phyloP scores from a whole-genome alignment of 2,797 vertebrate genomes.

The Coendou prehensilis region DNA sequence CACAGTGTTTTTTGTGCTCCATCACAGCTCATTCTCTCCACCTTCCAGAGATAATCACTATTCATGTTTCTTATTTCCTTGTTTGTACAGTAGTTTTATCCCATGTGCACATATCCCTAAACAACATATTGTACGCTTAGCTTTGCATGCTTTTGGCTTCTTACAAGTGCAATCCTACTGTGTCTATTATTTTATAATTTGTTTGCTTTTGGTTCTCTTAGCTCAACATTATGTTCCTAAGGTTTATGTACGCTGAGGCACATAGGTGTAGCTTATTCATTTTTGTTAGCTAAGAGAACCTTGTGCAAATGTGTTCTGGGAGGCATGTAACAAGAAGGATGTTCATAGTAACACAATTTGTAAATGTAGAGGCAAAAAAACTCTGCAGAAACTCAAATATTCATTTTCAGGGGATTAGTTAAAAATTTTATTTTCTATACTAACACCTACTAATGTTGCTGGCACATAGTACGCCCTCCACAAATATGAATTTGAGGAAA shows the following conservation, averaged over 20 bases:
- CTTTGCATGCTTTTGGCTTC: neutral
- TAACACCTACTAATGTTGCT: neutral
- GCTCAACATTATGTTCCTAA: neutral
- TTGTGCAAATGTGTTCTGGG: neutral
- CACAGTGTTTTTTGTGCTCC: neutral
- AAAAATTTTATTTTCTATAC: neutral
- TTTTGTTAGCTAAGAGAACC: neutral
- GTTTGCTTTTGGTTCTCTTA: neutral
- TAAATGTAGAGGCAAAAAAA: neutral
- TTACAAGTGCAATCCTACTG: neutral
- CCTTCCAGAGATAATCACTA: neutral
- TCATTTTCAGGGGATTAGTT: neutral
- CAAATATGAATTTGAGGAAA: neutral
- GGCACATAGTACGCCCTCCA: neutral
- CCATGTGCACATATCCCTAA: neutral
- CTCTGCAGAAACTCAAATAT: neutral
- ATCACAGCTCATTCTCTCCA: neutral
- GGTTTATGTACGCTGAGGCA: neutral
- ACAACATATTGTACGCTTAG: conserved; percentile 27
- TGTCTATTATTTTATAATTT: conserved; percentile 52
- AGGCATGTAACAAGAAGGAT: neutral
- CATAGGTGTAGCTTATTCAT: neutral
- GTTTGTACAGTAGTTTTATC: neutral
- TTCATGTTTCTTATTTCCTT: neutral
- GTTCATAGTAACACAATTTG: neutral